Evolutionary conservation across 2,888 invertebrate genomes (phyloP).

Genomic region (Trissonchulus sp.): DNA sequence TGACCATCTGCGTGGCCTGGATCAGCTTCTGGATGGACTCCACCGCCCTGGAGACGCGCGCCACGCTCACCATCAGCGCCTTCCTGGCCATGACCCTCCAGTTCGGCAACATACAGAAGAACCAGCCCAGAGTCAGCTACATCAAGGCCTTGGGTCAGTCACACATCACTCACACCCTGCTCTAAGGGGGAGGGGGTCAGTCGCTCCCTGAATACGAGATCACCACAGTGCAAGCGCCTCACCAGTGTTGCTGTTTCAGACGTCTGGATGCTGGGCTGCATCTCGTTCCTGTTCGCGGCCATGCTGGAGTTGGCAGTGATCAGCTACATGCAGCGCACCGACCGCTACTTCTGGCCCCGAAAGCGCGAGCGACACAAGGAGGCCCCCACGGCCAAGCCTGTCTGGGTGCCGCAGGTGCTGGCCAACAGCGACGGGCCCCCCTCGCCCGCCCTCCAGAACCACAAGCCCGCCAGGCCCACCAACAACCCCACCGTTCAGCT

Average conservation of each 20-base stretch:
- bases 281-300: slow-evolving; percentile 31
- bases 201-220: too few relatives aligned
- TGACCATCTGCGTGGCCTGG: slow-evolving; percentile 34
- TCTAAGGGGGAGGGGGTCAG: too few relatives aligned
- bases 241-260: too few relatives aligned
- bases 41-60: slow-evolving; percentile 23
- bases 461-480: too few relatives aligned
- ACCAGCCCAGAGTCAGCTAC: slow-evolving; percentile 34
- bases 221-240: too few relatives aligned
- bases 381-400: background rate
- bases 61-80: slow-evolving; percentile 31
- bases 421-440: too few relatives aligned
- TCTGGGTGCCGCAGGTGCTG: background rate
- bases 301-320: slow-evolving; percentile 32
- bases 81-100: slow-evolving; percentile 35
- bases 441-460: too few relatives aligned
- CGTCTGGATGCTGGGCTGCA: slow-evolving; percentile 34
- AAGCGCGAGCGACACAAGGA: background rate
- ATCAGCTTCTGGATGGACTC: slow-evolving; percentile 35
- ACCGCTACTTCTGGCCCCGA: background rate
- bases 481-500: too few relatives aligned
- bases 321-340: slow-evolving; percentile 30
- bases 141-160: slow-evolving; percentile 26
- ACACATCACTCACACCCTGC: too few relatives aligned
- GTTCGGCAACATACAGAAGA: slow-evolving; percentile 35